These are phyloP conservation scores for Acleris holmiana DNA, from an alignment of 2,888 invertebrate genomes.

Conservation along the genomic window DNA sequence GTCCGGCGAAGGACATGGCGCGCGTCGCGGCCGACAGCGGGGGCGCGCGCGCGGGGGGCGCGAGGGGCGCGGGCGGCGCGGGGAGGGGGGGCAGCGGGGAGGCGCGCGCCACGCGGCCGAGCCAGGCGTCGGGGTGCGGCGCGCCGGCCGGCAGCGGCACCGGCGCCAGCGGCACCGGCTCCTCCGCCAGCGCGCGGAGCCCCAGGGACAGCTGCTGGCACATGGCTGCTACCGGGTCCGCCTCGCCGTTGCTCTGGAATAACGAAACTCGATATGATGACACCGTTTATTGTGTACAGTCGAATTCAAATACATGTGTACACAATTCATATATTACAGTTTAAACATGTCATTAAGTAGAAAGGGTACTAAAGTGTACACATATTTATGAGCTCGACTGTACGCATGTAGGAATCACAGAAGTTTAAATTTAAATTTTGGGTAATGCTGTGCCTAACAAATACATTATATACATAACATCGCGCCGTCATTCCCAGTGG, in stretches of 20 bases:
- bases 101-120: conserved; percentile 54
- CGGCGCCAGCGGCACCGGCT: conserved; percentile 56
- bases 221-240: conserved; percentile 89
- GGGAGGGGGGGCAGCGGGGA: conserved; percentile 82
- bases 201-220: conserved; percentile 91
- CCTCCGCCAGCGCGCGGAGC: conserved; percentile 88
- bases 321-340: too few species aligned
- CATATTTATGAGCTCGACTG: too few species aligned
- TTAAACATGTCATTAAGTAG: too few species aligned
- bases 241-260: conserved; percentile 33
- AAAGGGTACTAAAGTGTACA: too few species aligned
- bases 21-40: conserved; percentile 16
- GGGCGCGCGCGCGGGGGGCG: conserved; percentile 56
- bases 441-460: too few species aligned
- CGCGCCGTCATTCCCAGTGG: too few species aligned
- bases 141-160: conserved; percentile 48
- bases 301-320: too few species aligned
- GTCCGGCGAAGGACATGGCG: conserved; percentile 71
- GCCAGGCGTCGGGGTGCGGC: conserved; percentile 55
- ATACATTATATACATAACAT: too few species aligned
- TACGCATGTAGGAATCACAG: too few species aligned
- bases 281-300: too few species aligned
- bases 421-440: too few species aligned
- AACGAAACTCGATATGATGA: too few species aligned
- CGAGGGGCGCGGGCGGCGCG: conserved; percentile 41